Evolutionary conservation across 2,888 invertebrate species (phyloP).

Genomic region (Danaus chrysippus): DNA sequence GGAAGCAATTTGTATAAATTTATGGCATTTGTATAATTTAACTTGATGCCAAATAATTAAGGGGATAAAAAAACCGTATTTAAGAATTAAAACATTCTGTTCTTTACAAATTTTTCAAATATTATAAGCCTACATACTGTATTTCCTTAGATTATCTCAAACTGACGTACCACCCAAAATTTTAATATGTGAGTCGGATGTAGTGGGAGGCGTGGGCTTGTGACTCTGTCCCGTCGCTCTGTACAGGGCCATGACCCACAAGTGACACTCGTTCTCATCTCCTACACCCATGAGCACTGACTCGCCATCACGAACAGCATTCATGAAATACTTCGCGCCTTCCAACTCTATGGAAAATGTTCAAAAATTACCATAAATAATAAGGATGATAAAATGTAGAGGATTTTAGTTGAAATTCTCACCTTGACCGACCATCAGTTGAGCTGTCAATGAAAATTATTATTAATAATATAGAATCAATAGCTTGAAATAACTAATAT

Average conservation of each 20-base stretch:
- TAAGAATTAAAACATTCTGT: neutral
- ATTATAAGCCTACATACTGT: neutral
- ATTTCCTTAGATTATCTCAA: neutral
- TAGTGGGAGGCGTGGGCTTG: slow-evolving; percentile 97
- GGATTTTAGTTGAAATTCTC: slow-evolving; percentile 56
- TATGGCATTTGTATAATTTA: too few relatives aligned
- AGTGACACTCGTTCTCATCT: slow-evolving; percentile 97
- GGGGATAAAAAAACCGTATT: too few relatives aligned
- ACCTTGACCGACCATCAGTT: slow-evolving; percentile 96
- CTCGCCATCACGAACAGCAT: slow-evolving; percentile 98
- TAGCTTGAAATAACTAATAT: neutral
- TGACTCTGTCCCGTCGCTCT: slow-evolving; percentile 99
- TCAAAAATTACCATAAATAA: neutral
- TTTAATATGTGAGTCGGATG: slow-evolving; percentile 83
- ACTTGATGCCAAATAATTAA: too few relatives aligned
- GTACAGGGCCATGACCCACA: slow-evolving; percentile 99
- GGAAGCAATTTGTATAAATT: too few relatives aligned
- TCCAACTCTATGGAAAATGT: slow-evolving; percentile 84
- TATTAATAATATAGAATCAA: slow-evolving; percentile 11
- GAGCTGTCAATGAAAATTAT: slow-evolving; percentile 80
- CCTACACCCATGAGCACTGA: slow-evolving; percentile 97
- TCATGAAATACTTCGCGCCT: slow-evolving; percentile 97
- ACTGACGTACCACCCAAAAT: slow-evolving; percentile 90
- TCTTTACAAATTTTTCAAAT: neutral
- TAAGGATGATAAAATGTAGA: neutral